These are phyloP conservation scores for Ammodytes dubius DNA, from an alignment of 2,113 vertebrate genomes.

Conservation along the genomic window DNA sequence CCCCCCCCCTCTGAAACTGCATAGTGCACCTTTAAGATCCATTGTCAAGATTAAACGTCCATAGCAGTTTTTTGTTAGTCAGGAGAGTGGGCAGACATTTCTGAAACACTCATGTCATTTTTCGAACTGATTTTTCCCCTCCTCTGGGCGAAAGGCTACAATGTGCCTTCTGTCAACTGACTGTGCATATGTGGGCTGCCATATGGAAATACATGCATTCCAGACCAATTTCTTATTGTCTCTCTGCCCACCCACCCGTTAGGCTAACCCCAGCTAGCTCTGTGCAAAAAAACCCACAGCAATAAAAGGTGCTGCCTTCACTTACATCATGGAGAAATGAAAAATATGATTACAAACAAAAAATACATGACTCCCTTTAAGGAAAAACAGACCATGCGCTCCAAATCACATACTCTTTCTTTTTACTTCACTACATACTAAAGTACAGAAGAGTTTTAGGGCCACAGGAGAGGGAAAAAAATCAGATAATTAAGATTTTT, in stretches of 20 bases:
- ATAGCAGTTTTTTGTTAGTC: neutral
- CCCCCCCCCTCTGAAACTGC: too few relatives aligned
- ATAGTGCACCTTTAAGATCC: neutral
- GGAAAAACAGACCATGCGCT: too few relatives aligned
- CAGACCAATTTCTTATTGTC: slow-evolving; percentile 63
- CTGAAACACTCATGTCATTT: neutral
- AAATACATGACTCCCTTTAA: neutral
- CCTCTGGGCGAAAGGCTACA: slow-evolving; percentile 47
- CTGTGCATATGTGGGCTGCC: slow-evolving; percentile 67
- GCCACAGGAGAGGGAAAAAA: too few relatives aligned
- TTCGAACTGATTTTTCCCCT: neutral
- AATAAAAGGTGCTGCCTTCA: slow-evolving; percentile 40
- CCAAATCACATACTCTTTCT: too few relatives aligned
- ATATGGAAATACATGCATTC: slow-evolving; percentile 75
- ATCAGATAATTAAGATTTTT: too few relatives aligned
- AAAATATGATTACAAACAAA: neutral
- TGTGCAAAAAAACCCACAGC: slow-evolving; percentile 29
- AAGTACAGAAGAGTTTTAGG: too few relatives aligned
- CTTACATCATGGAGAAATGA: slow-evolving; percentile 14
- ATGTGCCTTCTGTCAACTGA: slow-evolving; percentile 67
- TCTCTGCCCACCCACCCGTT: slow-evolving; percentile 58
- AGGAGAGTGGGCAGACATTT: neutral
- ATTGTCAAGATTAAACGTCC: neutral
- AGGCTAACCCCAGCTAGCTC: slow-evolving; percentile 17
- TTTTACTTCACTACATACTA: too few relatives aligned